Evolutionary conservation across 2,113 vertebrate genomes (phyloP), one percentile per base, ranked within the genome.

Genomic region (Daboia siamensis): DNA sequence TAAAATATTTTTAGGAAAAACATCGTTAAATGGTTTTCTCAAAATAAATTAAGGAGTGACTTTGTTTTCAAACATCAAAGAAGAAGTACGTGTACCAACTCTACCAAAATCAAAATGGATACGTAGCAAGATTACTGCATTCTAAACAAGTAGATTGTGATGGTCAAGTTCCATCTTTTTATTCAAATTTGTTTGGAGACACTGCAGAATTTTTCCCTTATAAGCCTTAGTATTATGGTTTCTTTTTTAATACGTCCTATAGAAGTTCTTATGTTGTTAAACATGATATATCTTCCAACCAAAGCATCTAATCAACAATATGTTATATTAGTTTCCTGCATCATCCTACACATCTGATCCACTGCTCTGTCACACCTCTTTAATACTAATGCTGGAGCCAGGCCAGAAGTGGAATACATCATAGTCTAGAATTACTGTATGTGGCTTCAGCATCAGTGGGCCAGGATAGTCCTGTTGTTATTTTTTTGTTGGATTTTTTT

Each of bases 51-150:
- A 23, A 12, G 48, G 95, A 69, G 2, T 90, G 93, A 51, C 86
- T 84, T 93, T 74, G 94, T 90, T 20, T 86, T 23, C 44, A 89
- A 88, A 92, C 84, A 54, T 93, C 92, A 88, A 92, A 2, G 13
- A 92, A 95, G 26, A 3, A 24, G 94, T 24, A 64, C 1, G 5
- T 93, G 87, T 4, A 2, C 0, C 5, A 52, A 86, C 0, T 44
- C 23, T 20, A 6, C 91, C 80, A 93, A 90, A 59, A 23, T 88
- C 29, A 92, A 92, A 91, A 92, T 24, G 2, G 48, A 13, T 4
- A 12, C 2, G 51, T 20, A 88, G 55, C 1, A 29, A 15, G 29
- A 56, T 17, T 61, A 12, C 88, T 39, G 3, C 5, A 91, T 26
- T 39, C 12, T 69, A n/a, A 69, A 69, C 29, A 69, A 74, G 5